Base-by-base conservation (phyloP, 2,113 vertebrate genomes). In the Pteruthius melanotis region DNA sequence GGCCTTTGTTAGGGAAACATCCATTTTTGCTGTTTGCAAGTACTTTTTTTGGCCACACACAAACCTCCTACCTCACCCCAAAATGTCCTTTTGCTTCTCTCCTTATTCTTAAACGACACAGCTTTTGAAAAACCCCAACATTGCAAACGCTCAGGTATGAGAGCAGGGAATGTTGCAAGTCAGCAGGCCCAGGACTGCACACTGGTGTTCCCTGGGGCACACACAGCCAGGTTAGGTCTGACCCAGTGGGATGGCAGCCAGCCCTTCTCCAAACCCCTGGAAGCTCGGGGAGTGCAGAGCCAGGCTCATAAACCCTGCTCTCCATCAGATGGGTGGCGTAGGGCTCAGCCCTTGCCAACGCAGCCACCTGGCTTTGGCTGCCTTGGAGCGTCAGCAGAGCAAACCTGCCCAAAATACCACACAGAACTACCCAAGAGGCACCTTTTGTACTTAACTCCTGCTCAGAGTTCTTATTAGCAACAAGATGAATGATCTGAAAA, bases 1-100 rank as follows among this genome's bases (percentile, higher is more conserved):
- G 95, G 97, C 94, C 95, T 97, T 93, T 79, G 60, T 90, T 63
- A 44, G 77, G 66, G 81, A 85, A 81, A 85, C 84, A 96, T 97
- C 94, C 26, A 65, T 97, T 97, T 97, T 83, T 83, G 66, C 13
- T 12, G 30, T 66, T 91, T 95, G 75, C 57, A 60, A 45, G 74
- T 76, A 84, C 40, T 70, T 85, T 89, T 91, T 63, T 76, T 12
- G 26, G 63, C 91, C 72, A 66, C 87, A 72, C 64, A 64, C 44
- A 74, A 87, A 68, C 53, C 50, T 91, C 42, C 64, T 4, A 2
- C 72, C 47, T 64, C 65, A 72, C 53, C 37, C 21, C 52, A 40
- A 66, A 60, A 65, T 4, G 15, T 68, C 19, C 65, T 52, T 28
- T 40, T 6, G 2, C 60, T 52, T 80, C 17, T 78, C 71, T 53